Evolutionary conservation across 2,113 vertebrate genomes (phyloP).

Genomic region (Tauraco erythrolophus): DNA sequence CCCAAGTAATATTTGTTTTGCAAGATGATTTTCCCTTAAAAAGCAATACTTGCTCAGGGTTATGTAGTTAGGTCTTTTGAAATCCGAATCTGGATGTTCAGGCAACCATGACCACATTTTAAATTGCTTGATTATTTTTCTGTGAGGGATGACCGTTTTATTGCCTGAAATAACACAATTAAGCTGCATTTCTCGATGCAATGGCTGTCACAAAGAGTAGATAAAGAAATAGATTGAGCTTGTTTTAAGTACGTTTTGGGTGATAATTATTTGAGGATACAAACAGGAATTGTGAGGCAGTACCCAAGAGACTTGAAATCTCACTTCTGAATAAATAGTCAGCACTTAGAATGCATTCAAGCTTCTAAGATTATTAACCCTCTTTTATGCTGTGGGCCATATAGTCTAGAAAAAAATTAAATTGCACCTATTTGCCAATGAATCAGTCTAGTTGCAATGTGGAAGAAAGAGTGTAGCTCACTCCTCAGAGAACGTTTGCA

Average conservation of each 20-base stretch:
- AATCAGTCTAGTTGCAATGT: neutral
- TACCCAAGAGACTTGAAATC: conserved; percentile 7
- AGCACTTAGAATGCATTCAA: neutral
- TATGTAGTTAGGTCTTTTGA: neutral
- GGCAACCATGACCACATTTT: conserved; percentile 35
- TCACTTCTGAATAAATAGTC: neutral
- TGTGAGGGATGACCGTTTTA: conserved; percentile 61
- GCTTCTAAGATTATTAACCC: neutral
- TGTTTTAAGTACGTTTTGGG: conserved; percentile 54
- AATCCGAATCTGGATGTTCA: conserved; percentile 62
- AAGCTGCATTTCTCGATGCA: conserved; percentile 42
- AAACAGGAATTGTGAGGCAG: conserved; percentile 32
- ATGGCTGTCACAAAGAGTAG: conserved; percentile 42
- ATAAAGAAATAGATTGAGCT: conserved; percentile 66
- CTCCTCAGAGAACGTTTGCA: neutral
- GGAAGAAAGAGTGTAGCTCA: neutral
- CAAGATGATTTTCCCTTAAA: neutral
- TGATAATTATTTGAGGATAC: conserved; percentile 29
- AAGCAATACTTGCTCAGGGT: neutral
- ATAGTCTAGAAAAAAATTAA: neutral
- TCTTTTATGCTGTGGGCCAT: neutral
- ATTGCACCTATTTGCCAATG: neutral
- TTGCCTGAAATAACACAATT: conserved; percentile 73
- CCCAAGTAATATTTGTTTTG: conserved; percentile 12
- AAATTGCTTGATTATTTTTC: conserved; percentile 73